Evolutionary conservation across 2,113 vertebrate species (phyloP).

Genomic region (Dasyornis broadbenti): DNA sequence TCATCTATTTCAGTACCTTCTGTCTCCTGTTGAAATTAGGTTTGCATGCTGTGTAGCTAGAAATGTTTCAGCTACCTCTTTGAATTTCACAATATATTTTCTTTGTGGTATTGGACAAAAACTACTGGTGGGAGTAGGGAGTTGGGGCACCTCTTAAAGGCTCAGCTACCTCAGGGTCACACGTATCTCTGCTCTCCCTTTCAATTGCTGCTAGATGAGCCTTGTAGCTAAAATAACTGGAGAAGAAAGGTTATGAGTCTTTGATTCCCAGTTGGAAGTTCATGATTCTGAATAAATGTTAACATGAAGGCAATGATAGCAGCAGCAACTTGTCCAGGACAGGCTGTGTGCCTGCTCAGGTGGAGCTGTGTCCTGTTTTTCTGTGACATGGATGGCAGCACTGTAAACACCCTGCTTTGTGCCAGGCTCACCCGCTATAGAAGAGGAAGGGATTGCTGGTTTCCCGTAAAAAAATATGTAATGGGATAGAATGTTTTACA

Average conservation of each 20-base stretch:
- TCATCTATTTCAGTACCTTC: not conserved
- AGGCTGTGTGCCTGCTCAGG: not conserved
- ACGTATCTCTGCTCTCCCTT: not conserved
- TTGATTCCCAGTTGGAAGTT: not conserved
- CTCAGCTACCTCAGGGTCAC: not conserved
- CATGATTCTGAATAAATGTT: not conserved
- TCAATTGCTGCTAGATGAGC: not conserved
- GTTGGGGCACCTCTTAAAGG: not conserved
- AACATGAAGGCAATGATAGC: not conserved
- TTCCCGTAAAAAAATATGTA: not conserved
- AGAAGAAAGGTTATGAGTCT: not conserved
- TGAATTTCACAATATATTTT: not conserved
- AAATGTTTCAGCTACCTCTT: not conserved
- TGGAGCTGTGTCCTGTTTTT: not conserved
- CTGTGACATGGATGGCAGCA: not conserved
- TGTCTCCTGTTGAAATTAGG: not conserved
- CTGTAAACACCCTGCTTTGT: not conserved
- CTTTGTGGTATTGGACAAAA: not conserved
- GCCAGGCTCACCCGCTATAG: fast-evolving
- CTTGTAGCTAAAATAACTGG: not conserved
- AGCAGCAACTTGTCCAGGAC: not conserved
- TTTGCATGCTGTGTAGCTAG: not conserved
- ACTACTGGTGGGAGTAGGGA: not conserved
- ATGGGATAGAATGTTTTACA: not conserved
- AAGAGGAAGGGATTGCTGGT: not conserved